phyloP scores from a whole-genome alignment of 2,888 invertebrate species.

The Balanococcus diminutus region DNA sequence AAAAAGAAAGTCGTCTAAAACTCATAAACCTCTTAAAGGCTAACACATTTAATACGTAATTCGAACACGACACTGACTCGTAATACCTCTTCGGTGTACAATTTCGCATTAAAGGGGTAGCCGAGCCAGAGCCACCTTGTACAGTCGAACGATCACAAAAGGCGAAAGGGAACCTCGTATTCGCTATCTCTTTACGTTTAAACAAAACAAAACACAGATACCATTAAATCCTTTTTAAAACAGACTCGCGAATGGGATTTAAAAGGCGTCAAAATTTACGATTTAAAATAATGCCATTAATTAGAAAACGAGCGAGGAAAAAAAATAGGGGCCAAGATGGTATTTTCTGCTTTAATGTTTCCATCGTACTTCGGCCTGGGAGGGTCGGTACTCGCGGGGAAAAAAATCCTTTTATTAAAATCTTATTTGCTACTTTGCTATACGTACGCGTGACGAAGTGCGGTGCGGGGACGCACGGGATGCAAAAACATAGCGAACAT shows the following conservation, averaged over 20 bases:
- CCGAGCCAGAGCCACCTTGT: not conserved
- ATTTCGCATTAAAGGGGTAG: not conserved
- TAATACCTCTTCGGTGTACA: not conserved
- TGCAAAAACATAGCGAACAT: not conserved
- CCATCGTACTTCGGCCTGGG: not conserved
- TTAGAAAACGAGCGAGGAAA: slow-evolving; percentile 27
- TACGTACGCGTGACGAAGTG: not conserved
- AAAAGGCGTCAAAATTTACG: slow-evolving; percentile 54
- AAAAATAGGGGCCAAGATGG: slow-evolving; percentile 36
- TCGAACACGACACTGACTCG: no score
- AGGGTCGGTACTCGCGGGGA: not conserved
- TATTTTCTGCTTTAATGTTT: not conserved
- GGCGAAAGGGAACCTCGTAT: not conserved
- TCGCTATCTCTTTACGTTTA: not conserved
- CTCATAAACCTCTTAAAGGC: not conserved
- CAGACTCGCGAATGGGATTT: slow-evolving; percentile 53
- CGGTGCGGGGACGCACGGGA: not conserved
- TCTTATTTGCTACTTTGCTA: slow-evolving; percentile 15
- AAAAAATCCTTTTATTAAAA: slow-evolving; percentile 37
- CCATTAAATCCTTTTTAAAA: slow-evolving; percentile 54
- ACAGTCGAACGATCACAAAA: not conserved
- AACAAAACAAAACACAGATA: slow-evolving; percentile 50
- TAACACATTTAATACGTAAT: not conserved
- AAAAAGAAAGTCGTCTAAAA: not conserved
- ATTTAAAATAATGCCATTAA: slow-evolving; percentile 53